Base-by-base conservation (phyloP, 2,113 vertebrate genomes). In the Myotis davidii region DNA sequence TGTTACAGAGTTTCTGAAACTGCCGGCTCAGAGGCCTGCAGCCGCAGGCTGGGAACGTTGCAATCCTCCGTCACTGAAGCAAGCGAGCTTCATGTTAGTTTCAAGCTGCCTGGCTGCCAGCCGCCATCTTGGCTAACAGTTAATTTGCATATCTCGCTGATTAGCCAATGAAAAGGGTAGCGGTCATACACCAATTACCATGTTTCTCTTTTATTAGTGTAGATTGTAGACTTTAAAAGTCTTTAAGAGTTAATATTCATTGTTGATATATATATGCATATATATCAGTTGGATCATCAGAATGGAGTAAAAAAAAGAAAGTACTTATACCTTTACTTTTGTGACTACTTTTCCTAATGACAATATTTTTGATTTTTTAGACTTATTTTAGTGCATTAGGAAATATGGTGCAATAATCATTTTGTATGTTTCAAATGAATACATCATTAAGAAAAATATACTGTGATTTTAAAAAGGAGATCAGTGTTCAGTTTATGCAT, bases 401-500 rank as follows among this genome's bases (percentile, higher is more conserved):
- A 76, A 86, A 94, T 78, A 86, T 0, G 76, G 16, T 93, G 0
- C 6, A 87, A 10, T 45, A 59, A 59, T 79, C 0, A 86, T 94
- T 94, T 95, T 86, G 25, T 72, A 23, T 89, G 17, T 78, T 95
- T 95, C 65, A 91, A 61, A 48, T 91, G 18, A 11, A 64, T 72
- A 23, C 25, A 59, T 82, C 45, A 83, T 42, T 92, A 79, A 84
- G 81, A 90, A 73, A 90, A 85, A 87, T 61, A 54, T 42, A 74
- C 20, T 82, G 27, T 85, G 50, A 94, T 65, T 11, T 82, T 94
- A 64, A 69, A 72, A 92, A 76, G 85, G 32, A 86, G 69, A 42
- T 84, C 5, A 87, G 6, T 37, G 77, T 78, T 94, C 45, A 96
- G 5, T 77, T 94, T 65, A 64, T 64, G 11, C 42, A 37, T 85